These are phyloP conservation scores for Acanthiza pusilla DNA, from an alignment of 2,797 vertebrate genomes.

Conservation along the genomic window DNA sequence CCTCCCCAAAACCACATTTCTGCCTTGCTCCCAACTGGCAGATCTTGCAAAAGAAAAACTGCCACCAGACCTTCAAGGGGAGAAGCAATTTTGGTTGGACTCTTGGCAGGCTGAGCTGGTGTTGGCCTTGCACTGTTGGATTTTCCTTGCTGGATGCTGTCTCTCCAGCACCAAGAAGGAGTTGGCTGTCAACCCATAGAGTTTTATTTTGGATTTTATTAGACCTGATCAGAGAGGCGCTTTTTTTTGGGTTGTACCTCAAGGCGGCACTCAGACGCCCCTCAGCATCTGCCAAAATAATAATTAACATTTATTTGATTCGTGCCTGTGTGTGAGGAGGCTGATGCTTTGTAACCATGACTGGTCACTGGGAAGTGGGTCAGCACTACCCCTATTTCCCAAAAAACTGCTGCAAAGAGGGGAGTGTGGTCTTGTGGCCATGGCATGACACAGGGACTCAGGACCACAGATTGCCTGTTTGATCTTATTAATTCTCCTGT, in stretches of 20 bases:
- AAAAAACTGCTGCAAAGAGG: not conserved
- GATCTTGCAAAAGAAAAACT: not conserved
- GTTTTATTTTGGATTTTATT: conserved; percentile 25
- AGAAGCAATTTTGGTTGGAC: not conserved
- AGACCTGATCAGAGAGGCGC: not conserved
- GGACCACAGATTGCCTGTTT: not conserved
- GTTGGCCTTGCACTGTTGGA: not conserved
- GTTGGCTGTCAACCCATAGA: not conserved
- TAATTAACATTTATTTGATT: not conserved
- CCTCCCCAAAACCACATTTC: not conserved
- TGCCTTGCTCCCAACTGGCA: not conserved
- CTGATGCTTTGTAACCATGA: not conserved
- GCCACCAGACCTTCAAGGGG: not conserved
- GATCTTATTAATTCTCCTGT: not conserved
- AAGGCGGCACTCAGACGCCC: not conserved
- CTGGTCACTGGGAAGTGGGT: not conserved
- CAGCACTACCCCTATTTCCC: not conserved
- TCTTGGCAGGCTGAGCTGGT: not conserved
- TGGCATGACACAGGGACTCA: not conserved
- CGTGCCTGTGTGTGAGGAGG: not conserved
- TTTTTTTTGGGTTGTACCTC: not conserved
- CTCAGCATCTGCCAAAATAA: conserved; percentile 19
- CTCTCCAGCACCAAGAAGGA: not conserved
- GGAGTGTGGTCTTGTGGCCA: not conserved
- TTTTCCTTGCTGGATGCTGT: not conserved